A percentile compares a stretch with the other conserved stretches of the same genome.
phyloP scores from a whole-genome alignment of 2,113 vertebrate species.

The Etia nguti region DNA sequence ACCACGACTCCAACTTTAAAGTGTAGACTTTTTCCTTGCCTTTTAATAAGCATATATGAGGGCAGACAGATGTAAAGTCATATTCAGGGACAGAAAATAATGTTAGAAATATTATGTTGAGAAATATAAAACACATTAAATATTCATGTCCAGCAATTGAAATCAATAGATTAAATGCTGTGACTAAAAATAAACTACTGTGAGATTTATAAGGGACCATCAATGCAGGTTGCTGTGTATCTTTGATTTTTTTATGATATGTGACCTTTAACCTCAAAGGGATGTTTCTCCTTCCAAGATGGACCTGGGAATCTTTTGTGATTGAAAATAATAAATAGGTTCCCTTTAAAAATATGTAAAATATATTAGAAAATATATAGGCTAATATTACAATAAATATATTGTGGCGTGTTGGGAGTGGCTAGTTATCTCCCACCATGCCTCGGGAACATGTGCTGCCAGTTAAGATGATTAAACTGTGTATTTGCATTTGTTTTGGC shows the following conservation, averaged over 20 bases:
- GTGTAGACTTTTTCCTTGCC: neutral
- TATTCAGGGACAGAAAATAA: neutral
- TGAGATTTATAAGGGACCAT: neutral
- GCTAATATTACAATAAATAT: neutral
- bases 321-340: neutral
- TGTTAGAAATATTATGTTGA: neutral
- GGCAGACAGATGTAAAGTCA: neutral
- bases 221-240: neutral
- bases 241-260: neutral
- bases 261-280: neutral
- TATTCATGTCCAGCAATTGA: neutral
- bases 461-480: neutral
- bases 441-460: neutral
- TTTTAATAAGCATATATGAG: neutral
- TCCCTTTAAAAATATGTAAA: neutral
- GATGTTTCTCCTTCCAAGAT: neutral
- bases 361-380: neutral
- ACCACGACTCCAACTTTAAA: neutral
- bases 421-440: neutral
- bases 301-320: neutral
- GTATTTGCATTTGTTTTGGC: neutral
- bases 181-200: neutral
- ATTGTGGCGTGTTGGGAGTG: neutral
- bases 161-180: neutral
- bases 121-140: neutral